A percentile compares a stretch with the other conserved stretches of the same genome.
Evolutionary conservation across 2,888 invertebrate genomes (phyloP).

Genomic region (Hirtodrosophila alboralis): DNA sequence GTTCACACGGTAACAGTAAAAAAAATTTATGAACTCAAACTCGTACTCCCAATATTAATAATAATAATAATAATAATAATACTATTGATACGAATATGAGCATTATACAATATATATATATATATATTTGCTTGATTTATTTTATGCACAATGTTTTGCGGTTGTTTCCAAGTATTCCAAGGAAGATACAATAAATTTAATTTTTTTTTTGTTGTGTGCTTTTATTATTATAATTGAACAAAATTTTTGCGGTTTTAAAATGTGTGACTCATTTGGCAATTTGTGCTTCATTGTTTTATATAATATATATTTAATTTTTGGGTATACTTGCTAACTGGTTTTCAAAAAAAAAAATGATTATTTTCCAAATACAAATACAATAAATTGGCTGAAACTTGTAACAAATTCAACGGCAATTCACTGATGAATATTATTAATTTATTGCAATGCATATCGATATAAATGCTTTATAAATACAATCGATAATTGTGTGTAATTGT

Average conservation of each 20-base stretch:
- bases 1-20: no score
- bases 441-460: no score
- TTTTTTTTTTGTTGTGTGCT: no score
- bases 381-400: no score
- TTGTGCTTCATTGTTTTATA: conserved; percentile 34
- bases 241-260: conserved; percentile 40
- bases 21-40: neutral
- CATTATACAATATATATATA: conserved; percentile 39
- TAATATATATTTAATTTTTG: conserved; percentile 31
- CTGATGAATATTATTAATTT: no score
- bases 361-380: no score
- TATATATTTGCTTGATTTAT: conserved; percentile 19
- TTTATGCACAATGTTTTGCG: conserved; percentile 32
- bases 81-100: conserved; percentile 7
- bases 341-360: no score
- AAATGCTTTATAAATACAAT: no score
- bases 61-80: conserved; percentile 5
- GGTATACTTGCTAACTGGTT: conserved; percentile 13
- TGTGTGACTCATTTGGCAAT: conserved; percentile 39
- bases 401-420: no score
- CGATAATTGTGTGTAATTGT: no score
- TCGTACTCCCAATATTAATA: conserved; percentile 15
- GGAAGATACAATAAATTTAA: conserved; percentile 35
- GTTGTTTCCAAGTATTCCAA: conserved; percentile 22
- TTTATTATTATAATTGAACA: conserved; percentile 20